A percentile compares a stretch with the other conserved stretches of the same genome.
Evolutionary conservation across 2,797 vertebrate genomes (phyloP).

Genomic region (Paedocypris micromegethes): DNA sequence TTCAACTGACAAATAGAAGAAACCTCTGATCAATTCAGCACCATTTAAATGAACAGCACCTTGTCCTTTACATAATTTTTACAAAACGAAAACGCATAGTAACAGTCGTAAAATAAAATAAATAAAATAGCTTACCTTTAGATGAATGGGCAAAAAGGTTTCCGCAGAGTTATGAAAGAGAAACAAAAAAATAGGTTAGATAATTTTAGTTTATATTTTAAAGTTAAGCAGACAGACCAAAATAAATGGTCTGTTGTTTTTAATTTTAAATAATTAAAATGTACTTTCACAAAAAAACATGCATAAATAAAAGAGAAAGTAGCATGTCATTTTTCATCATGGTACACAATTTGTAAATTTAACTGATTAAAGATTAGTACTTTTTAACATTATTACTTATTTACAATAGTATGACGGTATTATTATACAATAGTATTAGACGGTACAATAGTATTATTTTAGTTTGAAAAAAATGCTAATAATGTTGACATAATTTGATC

Average conservation of each 20-base stretch:
- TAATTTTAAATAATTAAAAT: no score
- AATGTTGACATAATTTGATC: no score
- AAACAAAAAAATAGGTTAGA: conserved; percentile 7
- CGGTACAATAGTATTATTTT: no score
- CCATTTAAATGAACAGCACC: conserved; percentile 5
- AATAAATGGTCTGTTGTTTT: no score
- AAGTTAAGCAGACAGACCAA: not conserved
- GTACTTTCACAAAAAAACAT: not conserved
- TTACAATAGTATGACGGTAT: no score
- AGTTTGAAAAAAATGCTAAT: no score
- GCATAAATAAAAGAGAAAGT: not conserved
- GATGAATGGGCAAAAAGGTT: not conserved
- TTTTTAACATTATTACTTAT: no score
- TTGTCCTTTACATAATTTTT: not conserved
- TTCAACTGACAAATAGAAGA: not conserved
- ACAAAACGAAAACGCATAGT: not conserved
- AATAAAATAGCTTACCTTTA: conserved; percentile 17
- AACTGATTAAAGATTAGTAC: no score
- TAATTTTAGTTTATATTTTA: not conserved
- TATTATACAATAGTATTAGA: no score
- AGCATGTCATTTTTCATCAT: not conserved
- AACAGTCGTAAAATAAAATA: not conserved
- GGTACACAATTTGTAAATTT: no score
- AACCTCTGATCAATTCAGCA: not conserved
- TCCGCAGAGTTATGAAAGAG: not conserved